Evolutionary conservation across 1,140 invertebrate genomes (phyloP).

Genomic region (Campoletis sonorensis): DNA sequence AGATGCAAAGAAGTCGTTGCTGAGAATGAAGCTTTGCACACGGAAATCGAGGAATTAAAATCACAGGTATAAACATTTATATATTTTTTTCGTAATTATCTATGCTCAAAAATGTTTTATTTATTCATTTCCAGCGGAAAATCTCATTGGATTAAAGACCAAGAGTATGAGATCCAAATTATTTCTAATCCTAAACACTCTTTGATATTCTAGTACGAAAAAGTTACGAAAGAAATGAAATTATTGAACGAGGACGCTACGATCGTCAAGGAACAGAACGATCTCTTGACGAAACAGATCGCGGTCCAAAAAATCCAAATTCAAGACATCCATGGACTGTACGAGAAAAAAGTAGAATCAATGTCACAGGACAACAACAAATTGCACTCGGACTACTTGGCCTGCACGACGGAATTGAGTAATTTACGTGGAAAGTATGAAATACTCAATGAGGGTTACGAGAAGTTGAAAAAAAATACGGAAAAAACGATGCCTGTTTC

Average conservation of each 20-base stretch:
- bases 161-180: too few relatives aligned
- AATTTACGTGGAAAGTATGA: slow-evolving; percentile 78
- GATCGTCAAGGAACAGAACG: slow-evolving; percentile 79
- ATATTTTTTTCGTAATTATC: not conserved
- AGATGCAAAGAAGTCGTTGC: slow-evolving; percentile 79
- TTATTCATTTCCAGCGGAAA: not conserved
- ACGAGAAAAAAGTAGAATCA: slow-evolving; percentile 79
- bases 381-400: slow-evolving; percentile 77
- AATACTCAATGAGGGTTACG: slow-evolving; percentile 74
- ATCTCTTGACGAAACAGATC: slow-evolving; percentile 75
- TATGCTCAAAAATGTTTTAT: not conserved
- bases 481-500: slow-evolving; percentile 77
- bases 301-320: slow-evolving; percentile 79
- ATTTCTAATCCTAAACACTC: not conserved
- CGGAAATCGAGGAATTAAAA: slow-evolving; percentile 77
- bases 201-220: slow-evolving; percentile 66
- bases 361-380: slow-evolving; percentile 79
- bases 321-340: slow-evolving; percentile 78
- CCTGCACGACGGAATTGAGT: slow-evolving; percentile 77
- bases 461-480: slow-evolving; percentile 76
- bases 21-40: slow-evolving; percentile 81
- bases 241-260: slow-evolving; percentile 76
- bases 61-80: slow-evolving; percentile 70
- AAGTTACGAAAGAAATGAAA: slow-evolving; percentile 69
- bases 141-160: too few relatives aligned